Evolutionary conservation across 2,113 vertebrate species (phyloP).

Genomic region (Sebastes fasciatus): DNA sequence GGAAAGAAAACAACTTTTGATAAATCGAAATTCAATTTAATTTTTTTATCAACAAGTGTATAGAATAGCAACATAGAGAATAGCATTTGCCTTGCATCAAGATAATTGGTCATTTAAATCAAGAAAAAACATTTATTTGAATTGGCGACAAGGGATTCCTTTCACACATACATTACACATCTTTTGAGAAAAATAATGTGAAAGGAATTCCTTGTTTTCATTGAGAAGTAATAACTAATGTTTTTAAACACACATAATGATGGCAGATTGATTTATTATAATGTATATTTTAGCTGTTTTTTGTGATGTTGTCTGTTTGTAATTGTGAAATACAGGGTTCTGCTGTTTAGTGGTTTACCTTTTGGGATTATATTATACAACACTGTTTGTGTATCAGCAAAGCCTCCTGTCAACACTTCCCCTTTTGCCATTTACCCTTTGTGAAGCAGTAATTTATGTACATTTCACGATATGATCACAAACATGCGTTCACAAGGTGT

Average conservation of each 20-base stretch:
- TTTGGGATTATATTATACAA: conserved; percentile 4
- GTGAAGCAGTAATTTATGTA: neutral
- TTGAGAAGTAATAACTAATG: neutral
- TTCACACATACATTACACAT: neutral
- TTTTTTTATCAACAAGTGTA: too few species aligned
- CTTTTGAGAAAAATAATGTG: too few species aligned
- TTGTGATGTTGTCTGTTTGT: neutral
- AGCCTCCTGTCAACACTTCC: neutral
- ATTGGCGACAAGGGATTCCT: neutral
- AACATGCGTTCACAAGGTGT: neutral
- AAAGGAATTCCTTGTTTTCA: neutral
- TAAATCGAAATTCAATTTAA: neutral
- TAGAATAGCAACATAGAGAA: too few species aligned
- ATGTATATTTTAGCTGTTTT: neutral
- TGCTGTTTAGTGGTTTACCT: neutral
- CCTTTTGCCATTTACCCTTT: neutral
- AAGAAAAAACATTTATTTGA: neutral
- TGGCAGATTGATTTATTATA: neutral
- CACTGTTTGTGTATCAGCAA: neutral
- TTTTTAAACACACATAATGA: neutral
- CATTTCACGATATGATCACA: neutral
- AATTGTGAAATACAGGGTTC: neutral
- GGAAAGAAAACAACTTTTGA: neutral
- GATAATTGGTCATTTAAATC: too few species aligned
- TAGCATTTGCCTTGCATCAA: too few species aligned